Evolutionary conservation across 1,140 invertebrate species (phyloP).

Genomic region (Zaprionus inermis): DNA sequence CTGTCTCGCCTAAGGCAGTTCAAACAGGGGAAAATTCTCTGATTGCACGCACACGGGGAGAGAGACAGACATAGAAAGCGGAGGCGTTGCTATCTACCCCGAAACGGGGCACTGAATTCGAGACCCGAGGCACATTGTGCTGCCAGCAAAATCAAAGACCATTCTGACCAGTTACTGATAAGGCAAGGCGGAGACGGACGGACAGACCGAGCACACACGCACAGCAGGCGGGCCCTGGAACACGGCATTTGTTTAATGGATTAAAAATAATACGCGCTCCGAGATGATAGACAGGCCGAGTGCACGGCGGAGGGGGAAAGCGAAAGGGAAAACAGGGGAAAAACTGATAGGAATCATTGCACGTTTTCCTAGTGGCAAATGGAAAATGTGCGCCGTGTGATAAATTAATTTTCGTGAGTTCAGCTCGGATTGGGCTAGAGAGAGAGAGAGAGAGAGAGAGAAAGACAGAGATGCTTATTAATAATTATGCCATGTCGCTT

Average conservation of each 20-base stretch:
- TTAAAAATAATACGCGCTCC: constrained; percentile 75
- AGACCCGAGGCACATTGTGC: constrained; percentile 46
- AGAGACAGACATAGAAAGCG: constrained; percentile 28
- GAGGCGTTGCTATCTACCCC: constrained; percentile 70
- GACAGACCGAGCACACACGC: constrained; percentile 1
- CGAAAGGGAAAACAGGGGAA: constrained; percentile 10
- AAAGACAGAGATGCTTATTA: constrained; percentile 63
- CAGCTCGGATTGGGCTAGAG: constrained; percentile 44
- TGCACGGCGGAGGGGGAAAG: constrained; percentile 12
- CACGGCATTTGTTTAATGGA: constrained; percentile 81
- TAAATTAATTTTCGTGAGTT: constrained; percentile 78
- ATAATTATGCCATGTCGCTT: constrained; percentile 58
- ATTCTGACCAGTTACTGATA: constrained; percentile 72
- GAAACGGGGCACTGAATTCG: constrained; percentile 15
- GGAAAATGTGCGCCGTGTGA: constrained; percentile 74
- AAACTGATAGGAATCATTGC: constrained; percentile 70
- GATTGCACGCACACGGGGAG: constrained; percentile 56
- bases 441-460: too few relatives aligned
- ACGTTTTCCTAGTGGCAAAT: constrained; percentile 66
- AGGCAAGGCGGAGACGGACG: constrained; percentile 23
- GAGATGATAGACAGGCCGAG: constrained; percentile 16
- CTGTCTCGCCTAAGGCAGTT: constrained; percentile 26
- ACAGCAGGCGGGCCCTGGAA: constrained; percentile 50
- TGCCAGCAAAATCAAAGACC: constrained; percentile 65
- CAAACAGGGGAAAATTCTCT: constrained; percentile 34